Evolutionary conservation across 1,140 invertebrate genomes (phyloP).

Genomic region (Nautilus pompilius): DNA sequence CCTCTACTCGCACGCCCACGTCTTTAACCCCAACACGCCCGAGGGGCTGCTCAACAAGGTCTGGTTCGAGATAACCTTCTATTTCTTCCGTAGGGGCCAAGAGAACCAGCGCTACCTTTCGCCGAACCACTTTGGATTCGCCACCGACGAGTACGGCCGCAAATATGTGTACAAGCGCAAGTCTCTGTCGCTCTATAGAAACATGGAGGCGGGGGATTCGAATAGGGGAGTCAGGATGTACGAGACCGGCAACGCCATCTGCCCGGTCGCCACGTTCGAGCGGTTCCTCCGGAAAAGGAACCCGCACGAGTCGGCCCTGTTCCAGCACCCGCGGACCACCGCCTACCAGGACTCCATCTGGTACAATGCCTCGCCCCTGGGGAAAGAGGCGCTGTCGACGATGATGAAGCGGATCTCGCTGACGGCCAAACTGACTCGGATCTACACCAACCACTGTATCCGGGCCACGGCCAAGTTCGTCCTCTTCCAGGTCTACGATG

Average conservation of each 20-base stretch:
- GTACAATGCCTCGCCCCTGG: background rate
- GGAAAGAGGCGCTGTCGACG: background rate
- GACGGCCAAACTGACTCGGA: background rate
- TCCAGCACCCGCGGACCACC: background rate
- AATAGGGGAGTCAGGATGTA: background rate
- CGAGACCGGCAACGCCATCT: background rate
- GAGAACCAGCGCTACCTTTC: background rate
- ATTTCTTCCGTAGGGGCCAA: background rate
- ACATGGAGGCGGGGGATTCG: background rate
- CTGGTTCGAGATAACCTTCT: constrained; percentile 1
- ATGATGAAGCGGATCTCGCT: constrained; percentile 3
- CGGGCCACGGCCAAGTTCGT: background rate
- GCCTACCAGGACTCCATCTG: constrained; percentile 1
- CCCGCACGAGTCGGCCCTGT: background rate
- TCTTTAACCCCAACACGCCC: constrained; percentile 1
- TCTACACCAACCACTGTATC: constrained; percentile 5
- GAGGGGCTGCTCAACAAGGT: background rate
- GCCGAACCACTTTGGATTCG: background rate
- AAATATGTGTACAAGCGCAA: constrained; percentile 1
- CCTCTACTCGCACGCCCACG: background rate
- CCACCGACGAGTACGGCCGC: background rate
- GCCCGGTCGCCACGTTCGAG: constrained; percentile 1
- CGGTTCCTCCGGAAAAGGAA: background rate
- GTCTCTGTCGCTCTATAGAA: background rate
- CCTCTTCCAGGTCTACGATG: constrained; percentile 1